Conservation (phyloP, 2,797 vertebrate species). For the Nannoperca australis region DNA sequence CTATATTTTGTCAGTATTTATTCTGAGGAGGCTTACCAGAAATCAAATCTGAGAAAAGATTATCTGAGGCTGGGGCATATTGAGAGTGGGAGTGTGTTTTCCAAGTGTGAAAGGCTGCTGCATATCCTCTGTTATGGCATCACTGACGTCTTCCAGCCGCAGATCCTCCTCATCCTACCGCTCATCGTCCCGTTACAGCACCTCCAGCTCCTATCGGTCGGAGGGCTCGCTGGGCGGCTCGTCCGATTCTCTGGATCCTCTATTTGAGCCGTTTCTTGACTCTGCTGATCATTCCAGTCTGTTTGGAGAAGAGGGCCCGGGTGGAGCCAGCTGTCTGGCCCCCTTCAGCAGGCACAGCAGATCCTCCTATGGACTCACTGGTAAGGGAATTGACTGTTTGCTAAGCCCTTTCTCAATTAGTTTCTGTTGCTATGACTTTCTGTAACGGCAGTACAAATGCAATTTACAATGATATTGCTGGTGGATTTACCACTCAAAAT, state of each 20-base stretch:
- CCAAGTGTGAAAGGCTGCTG: not conserved
- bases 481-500: not conserved
- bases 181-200: slow-evolving; percentile 78
- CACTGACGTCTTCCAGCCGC: slow-evolving; percentile 76
- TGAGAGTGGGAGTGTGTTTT: slow-evolving; percentile 16
- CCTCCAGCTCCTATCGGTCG: slow-evolving; percentile 76
- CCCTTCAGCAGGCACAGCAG: slow-evolving; percentile 68
- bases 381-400: slow-evolving; percentile 50
- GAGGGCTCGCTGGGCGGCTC: slow-evolving; percentile 68
- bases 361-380: slow-evolving; percentile 68
- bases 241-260: slow-evolving; percentile 63
- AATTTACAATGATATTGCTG: not conserved
- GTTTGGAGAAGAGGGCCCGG: slow-evolving; percentile 71
- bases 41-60: slow-evolving; percentile 6
- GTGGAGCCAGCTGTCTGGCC: slow-evolving; percentile 54
- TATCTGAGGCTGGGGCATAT: not conserved
- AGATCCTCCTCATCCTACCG: slow-evolving; percentile 76
- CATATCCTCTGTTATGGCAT: slow-evolving; percentile 67
- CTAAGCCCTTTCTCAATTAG: rapidly evolving
- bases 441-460: not conserved
- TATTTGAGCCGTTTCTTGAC: slow-evolving; percentile 79
- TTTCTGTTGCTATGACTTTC: not conserved
- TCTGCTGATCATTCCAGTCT: slow-evolving; percentile 57
- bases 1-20: not conserved
- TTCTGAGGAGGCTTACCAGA: slow-evolving; percentile 5